A percentile compares a stretch with the other conserved stretches of the same genome.
Evolutionary conservation across 2,113 vertebrate species (phyloP).

Genomic region (Pteropus alecto): DNA sequence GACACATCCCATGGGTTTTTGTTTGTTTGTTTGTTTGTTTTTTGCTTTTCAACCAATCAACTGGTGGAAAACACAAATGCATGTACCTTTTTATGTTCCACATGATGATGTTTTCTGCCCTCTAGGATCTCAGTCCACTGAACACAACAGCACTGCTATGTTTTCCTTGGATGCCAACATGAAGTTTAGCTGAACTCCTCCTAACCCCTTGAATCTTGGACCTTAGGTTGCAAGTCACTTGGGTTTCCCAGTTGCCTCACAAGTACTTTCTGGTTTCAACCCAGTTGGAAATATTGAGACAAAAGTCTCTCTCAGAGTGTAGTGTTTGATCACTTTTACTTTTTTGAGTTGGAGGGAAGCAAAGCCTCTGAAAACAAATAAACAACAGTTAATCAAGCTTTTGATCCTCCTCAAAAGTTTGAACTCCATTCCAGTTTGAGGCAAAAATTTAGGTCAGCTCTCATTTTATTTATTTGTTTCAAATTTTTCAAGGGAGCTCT

Average conservation of each 20-base stretch:
- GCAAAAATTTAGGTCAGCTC: constrained; percentile 77
- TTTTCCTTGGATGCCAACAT: constrained; percentile 70
- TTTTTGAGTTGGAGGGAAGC: constrained; percentile 76
- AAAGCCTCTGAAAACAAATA: constrained; percentile 77
- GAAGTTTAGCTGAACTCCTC: constrained; percentile 72
- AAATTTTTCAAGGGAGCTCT: constrained; percentile 70
- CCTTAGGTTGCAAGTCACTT: constrained; percentile 57
- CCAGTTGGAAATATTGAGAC: constrained; percentile 79
- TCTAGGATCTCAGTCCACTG: constrained; percentile 67
- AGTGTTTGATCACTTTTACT: constrained; percentile 80
- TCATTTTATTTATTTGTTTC: constrained; percentile 78
- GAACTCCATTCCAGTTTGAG: constrained; percentile 76
- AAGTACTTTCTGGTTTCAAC: constrained; percentile 78
- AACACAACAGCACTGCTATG: constrained; percentile 69
- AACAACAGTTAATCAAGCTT: constrained; percentile 78
- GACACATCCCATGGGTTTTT: not conserved
- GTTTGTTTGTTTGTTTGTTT: not conserved
- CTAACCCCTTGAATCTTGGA: constrained; percentile 73
- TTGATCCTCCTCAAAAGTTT: constrained; percentile 78
- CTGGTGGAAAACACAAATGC: constrained; percentile 52
- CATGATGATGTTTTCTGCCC: constrained; percentile 72
- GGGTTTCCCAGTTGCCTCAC: constrained; percentile 72
- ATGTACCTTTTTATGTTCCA: constrained; percentile 55
- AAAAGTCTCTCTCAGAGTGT: constrained; percentile 75
- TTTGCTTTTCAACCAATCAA: constrained; percentile 34